A percentile compares a stretch with the other conserved stretches of the same genome.
Evolutionary conservation across 2,113 vertebrate species (phyloP).

Genomic region (Sinosuthora webbiana): DNA sequence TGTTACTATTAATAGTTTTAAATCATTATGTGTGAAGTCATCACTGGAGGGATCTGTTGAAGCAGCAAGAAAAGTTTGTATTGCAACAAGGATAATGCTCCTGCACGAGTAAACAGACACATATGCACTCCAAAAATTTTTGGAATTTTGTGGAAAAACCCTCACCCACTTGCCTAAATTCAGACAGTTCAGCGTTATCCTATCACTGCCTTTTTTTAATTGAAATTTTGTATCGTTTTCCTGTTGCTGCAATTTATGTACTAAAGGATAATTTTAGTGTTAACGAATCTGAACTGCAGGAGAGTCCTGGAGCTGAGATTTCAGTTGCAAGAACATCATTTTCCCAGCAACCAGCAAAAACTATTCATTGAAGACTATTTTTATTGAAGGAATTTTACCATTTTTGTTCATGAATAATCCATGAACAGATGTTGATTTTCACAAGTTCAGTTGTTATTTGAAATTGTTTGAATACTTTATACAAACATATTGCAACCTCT

Average conservation of each 20-base stretch:
- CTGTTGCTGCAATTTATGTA: conserved; percentile 26
- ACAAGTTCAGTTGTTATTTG: conserved; percentile 58
- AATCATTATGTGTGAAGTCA: conserved; percentile 41
- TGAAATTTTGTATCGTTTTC: background rate
- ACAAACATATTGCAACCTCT: conserved; percentile 56
- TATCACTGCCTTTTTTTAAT: background rate
- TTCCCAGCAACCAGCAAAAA: conserved; percentile 2
- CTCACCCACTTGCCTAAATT: conserved; percentile 8
- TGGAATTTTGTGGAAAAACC: background rate
- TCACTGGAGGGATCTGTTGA: conserved; percentile 43
- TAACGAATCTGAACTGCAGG: conserved; percentile 33
- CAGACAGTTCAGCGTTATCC: background rate
- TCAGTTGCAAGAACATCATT: background rate
- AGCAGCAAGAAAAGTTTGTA: conserved; percentile 27
- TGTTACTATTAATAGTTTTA: conserved; percentile 68
- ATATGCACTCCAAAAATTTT: conserved; percentile 4
- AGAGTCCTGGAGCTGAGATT: conserved; percentile 40
- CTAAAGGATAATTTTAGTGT: conserved; percentile 19
- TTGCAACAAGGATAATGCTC: conserved; percentile 43
- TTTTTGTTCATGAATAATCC: conserved; percentile 64
- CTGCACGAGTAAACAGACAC: conserved; percentile 53
- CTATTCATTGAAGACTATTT: background rate
- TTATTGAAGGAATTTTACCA: conserved; percentile 36
- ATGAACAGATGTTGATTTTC: conserved; percentile 66
- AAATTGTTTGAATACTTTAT: conserved; percentile 61